A percentile compares a stretch with the other conserved stretches of the same genome.
These are phyloP conservation scores for Drosophila borborema DNA, from an alignment of 2,888 invertebrate genomes.

Conservation along the genomic window DNA sequence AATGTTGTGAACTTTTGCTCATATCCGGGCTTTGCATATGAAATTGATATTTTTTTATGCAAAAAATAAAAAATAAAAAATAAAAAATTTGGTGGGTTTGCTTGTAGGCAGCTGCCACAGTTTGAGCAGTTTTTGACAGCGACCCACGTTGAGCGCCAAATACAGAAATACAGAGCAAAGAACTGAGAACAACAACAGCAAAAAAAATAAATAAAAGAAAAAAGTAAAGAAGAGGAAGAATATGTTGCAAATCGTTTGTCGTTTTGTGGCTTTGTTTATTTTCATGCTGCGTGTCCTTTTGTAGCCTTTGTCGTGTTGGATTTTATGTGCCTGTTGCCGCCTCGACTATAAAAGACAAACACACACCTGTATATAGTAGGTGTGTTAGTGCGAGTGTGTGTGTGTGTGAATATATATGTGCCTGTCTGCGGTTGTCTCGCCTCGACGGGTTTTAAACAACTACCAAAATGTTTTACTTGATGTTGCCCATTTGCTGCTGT, in stretches of 20 bases:
- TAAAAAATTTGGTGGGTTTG: background rate
- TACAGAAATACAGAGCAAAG: background rate
- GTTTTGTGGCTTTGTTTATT: slow-evolving; percentile 77
- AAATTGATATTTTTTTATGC: slow-evolving; percentile 82
- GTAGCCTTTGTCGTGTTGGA: slow-evolving; percentile 41
- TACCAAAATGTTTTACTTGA: slow-evolving; percentile 62
- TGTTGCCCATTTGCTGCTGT: slow-evolving; percentile 61
- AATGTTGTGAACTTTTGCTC: slow-evolving; percentile 50
- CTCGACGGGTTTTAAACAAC: slow-evolving; percentile 61
- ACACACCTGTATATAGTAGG: slow-evolving; percentile 2
- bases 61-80: slow-evolving; percentile 45
- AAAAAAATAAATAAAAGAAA: background rate
- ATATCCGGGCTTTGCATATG: slow-evolving; percentile 64
- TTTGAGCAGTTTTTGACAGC: slow-evolving; percentile 63
- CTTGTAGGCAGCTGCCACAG: slow-evolving; percentile 35
- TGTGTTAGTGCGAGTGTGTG: background rate
- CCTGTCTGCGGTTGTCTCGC: slow-evolving; percentile 51
- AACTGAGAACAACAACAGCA: background rate
- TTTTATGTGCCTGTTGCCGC: slow-evolving; percentile 59
- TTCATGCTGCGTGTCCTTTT: slow-evolving; percentile 46
- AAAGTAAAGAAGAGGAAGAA: background rate
- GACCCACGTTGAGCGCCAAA: slow-evolving; percentile 11
- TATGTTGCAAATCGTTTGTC: slow-evolving; percentile 47
- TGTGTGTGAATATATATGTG: background rate
- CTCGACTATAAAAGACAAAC: slow-evolving; percentile 40